These are phyloP conservation scores for Bubo bubo DNA, from an alignment of 2,113 vertebrate species.

Conservation along the genomic window DNA sequence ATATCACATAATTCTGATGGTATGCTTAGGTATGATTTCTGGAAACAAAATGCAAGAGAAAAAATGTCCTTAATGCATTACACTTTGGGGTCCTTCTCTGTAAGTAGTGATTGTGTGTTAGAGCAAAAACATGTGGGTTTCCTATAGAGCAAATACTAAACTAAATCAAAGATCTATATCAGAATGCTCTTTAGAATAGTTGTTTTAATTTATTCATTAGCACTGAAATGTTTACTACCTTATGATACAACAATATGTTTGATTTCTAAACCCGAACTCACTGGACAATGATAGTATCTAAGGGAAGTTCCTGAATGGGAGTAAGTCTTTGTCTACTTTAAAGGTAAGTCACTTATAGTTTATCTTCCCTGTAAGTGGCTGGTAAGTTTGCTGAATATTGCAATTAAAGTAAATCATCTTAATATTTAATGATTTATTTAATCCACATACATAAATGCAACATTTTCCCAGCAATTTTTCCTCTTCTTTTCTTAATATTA, in stretches of 20 bases:
- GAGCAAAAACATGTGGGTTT: not conserved
- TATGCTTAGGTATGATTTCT: constrained; percentile 39
- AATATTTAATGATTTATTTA: not conserved
- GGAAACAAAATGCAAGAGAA: constrained; percentile 17
- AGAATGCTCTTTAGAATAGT: not conserved
- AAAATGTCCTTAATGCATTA: not conserved
- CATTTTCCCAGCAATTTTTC: not conserved
- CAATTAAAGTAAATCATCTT: not conserved
- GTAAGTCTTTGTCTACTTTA: not conserved
- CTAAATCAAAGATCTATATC: not conserved
- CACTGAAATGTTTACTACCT: not conserved
- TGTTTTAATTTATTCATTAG: not conserved
- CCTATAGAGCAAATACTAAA: not conserved
- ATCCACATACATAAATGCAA: not conserved
- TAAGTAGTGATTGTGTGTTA: not conserved
- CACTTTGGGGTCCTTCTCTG: not conserved
- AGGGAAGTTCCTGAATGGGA: not conserved
- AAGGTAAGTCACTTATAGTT: not conserved
- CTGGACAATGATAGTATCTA: not conserved
- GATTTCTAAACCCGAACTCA: not conserved
- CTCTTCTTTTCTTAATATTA: not conserved
- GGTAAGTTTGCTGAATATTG: not conserved
- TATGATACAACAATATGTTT: not conserved
- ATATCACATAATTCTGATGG: constrained; percentile 56
- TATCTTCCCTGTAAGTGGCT: not conserved